Conservation (phyloP, 2,888 invertebrate species). For the Athalia cordata region DNA sequence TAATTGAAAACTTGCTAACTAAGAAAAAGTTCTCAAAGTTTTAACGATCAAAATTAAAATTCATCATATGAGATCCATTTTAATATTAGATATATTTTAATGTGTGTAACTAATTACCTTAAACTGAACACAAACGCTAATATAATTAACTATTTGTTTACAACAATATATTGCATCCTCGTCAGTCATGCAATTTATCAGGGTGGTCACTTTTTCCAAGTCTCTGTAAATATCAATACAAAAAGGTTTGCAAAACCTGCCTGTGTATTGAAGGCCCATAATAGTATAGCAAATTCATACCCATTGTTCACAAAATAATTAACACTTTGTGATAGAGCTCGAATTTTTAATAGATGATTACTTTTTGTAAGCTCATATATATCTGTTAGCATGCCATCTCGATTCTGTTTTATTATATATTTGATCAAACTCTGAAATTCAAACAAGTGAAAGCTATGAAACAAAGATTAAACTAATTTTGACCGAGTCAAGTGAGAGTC, state of each 20-base stretch:
- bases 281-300: constrained; percentile 55
- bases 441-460: constrained; percentile 55
- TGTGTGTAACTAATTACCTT: constrained; percentile 53
- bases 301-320: constrained; percentile 66
- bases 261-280: too few relatives aligned
- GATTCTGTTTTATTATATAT: constrained; percentile 67
- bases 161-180: constrained; percentile 61
- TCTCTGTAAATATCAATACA: constrained; percentile 57
- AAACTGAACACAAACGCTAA: constrained; percentile 52
- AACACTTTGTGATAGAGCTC: constrained; percentile 63
- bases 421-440: constrained; percentile 63
- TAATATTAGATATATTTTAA: not conserved
- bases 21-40: constrained; percentile 48
- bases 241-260: constrained; percentile 17
- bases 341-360: constrained; percentile 58
- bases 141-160: constrained; percentile 58
- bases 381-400: constrained; percentile 69
- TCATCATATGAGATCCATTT: constrained; percentile 37
- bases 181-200: constrained; percentile 63
- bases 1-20: constrained; percentile 11
- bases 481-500: constrained; percentile 29
- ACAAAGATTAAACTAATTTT: constrained; percentile 33
- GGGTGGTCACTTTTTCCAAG: constrained; percentile 61
- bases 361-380: constrained; percentile 64
- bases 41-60: constrained; percentile 44